phyloP scores from a whole-genome alignment of 2,113 vertebrate species.

The Coreoperca whiteheadi region DNA sequence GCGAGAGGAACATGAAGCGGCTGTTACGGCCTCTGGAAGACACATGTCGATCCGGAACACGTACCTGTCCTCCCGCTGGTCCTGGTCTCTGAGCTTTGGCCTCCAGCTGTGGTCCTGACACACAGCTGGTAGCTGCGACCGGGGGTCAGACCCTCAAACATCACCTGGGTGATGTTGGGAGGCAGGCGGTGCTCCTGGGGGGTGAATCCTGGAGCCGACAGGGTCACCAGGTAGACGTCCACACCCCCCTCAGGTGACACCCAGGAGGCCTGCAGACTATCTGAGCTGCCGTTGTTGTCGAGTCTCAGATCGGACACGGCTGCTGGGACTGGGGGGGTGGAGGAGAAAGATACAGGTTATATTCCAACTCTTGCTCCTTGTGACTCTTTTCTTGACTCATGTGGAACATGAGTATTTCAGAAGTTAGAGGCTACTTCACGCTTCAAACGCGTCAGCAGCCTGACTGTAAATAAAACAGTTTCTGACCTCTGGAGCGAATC shows the following conservation, averaged over 20 bases:
- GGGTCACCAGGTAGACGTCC: slow-evolving; percentile 85
- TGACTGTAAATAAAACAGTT: too few species aligned
- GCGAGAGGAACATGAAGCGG: too few species aligned
- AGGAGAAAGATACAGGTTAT: too few species aligned
- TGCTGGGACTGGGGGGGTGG: slow-evolving; percentile 82
- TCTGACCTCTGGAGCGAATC: too few species aligned
- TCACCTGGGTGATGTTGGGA: slow-evolving; percentile 75
- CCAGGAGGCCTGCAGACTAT: slow-evolving; percentile 88
- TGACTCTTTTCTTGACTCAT: too few species aligned
- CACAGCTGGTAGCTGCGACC: slow-evolving; percentile 89
- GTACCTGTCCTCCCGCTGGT: slow-evolving; percentile 85
- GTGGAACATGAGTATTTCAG: too few species aligned
- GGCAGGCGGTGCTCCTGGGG: slow-evolving; percentile 79
- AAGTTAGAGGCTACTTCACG: too few species aligned
- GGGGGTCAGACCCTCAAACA: slow-evolving; percentile 86
- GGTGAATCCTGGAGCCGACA: slow-evolving; percentile 80
- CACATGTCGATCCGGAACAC: too few species aligned
- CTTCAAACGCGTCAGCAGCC: too few species aligned
- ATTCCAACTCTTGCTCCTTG: too few species aligned
- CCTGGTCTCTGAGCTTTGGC: slow-evolving; percentile 78
- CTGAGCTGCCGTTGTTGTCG: slow-evolving; percentile 82
- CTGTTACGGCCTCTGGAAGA: too few species aligned
- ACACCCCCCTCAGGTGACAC: slow-evolving; percentile 84
- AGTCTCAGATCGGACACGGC: slow-evolving; percentile 86
- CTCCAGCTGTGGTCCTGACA: slow-evolving; percentile 84